Evolutionary conservation across 2,113 vertebrate species (phyloP), one percentile per base, ranked within the genome.

Genomic region (Numida meleagris): DNA sequence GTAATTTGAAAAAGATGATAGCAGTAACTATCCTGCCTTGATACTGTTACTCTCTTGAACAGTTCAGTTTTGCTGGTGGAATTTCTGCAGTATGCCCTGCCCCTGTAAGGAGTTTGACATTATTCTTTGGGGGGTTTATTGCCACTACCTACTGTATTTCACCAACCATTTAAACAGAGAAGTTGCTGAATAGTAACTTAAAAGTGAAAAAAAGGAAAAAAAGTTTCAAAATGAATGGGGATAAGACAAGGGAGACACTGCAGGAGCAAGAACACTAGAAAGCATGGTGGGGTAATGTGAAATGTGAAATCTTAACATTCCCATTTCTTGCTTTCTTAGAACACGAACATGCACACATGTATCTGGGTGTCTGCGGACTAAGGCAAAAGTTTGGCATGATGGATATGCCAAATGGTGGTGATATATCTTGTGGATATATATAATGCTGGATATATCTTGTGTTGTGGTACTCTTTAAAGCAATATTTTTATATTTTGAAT

Each of bases 301-400:
- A 36, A 45, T 8, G 7, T 36, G 61, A 19, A 46, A 66, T 42
- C 8, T 61, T 83, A 66, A 19, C 2, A 3, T 73, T 92, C 9
- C 4, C 6, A 2, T 66, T 87, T 71, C 42, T 53, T 81, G 6
- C 10, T 81, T 16, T 4, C 63, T 87, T 67, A 31, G 24, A 45
- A 12, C 2, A 16, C n/a, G 23, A 50, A n/a, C 34, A 8, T 45
- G 40, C 14, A 5, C 3, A 5, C 0, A 0, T 17, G 2, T 25
- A 8, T 42, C 16, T 31, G 29, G 11, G 6, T 4, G 10, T 75
- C 23, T 51, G 25, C 67, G 40, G 9, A 0, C 0, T 33, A 63
- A 72, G 25, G 25, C 24, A 76, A 34, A 72, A 66, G 20, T 53
- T 72, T 33, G 16, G 1, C 40, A 15, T 36, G 19, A 8, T 31